Evolutionary conservation across 2,797 vertebrate genomes (phyloP).

Genomic region (Chelmon rostratus): DNA sequence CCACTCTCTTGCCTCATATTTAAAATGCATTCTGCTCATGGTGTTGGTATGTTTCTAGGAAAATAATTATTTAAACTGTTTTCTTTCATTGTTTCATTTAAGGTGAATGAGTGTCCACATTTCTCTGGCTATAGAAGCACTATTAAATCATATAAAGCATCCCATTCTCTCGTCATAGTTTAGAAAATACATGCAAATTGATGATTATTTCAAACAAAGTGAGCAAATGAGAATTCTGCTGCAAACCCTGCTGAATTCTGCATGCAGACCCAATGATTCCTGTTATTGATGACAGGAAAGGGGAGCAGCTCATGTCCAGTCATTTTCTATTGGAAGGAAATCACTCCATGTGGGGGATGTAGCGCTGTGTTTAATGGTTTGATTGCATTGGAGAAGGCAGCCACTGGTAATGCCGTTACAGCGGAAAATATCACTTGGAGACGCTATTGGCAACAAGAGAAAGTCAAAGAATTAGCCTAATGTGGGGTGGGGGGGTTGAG

Average conservation of each 20-base stretch:
- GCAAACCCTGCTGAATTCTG: conserved; percentile 25
- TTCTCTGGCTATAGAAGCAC: not conserved
- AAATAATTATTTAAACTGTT: not conserved
- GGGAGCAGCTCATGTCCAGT: conserved; percentile 77
- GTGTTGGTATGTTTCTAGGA: not conserved
- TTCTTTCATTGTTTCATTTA: not conserved
- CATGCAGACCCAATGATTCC: conserved; percentile 53
- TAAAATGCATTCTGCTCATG: not conserved
- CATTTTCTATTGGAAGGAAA: conserved; percentile 79
- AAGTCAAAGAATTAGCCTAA: conserved; percentile 83
- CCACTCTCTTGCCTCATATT: not conserved
- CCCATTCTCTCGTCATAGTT: not conserved
- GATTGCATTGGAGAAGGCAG: conserved; percentile 83
- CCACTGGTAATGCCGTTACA: conserved; percentile 75
- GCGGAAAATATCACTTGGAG: conserved; percentile 73
- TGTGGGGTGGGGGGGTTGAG: conserved; percentile 70
- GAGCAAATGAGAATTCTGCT: not conserved
- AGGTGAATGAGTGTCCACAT: not conserved
- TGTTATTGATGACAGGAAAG: conserved; percentile 81
- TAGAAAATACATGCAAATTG: not conserved
- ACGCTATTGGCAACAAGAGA: conserved; percentile 81
- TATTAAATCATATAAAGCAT: not conserved
- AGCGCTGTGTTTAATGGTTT: conserved; percentile 81
- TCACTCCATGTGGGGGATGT: conserved; percentile 65
- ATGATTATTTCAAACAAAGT: conserved; percentile 8